Conservation (phyloP, 2,888 invertebrate species). For the Campoplex capitator region DNA sequence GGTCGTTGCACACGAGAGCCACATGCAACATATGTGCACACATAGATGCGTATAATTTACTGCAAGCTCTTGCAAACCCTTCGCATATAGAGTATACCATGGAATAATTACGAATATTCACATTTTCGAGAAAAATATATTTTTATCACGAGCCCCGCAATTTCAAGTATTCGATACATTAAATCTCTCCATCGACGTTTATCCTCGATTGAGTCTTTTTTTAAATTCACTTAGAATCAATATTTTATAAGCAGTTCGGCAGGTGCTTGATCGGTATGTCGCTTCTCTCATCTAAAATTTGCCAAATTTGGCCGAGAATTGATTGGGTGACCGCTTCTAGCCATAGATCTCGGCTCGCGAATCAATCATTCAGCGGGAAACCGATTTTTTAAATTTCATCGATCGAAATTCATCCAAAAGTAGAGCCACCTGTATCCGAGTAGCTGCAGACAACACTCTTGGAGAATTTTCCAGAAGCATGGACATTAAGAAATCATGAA, state of each 20-base stretch:
- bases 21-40: conserved; percentile 38
- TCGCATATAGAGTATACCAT: neutral
- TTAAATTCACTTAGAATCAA: neutral
- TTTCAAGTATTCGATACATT: neutral
- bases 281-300: too few relatives aligned
- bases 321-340: too few relatives aligned
- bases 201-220: neutral
- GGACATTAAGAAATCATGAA: too few relatives aligned
- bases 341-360: too few relatives aligned
- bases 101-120: neutral
- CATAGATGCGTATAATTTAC: neutral
- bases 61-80: conserved; percentile 17
- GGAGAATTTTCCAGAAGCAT: too few relatives aligned
- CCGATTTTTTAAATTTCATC: too few relatives aligned
- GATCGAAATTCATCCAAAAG: too few relatives aligned
- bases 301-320: too few relatives aligned
- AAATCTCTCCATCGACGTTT: neutral
- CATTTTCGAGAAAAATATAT: neutral
- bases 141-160: neutral
- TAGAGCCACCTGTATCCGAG: too few relatives aligned
- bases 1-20: conserved; percentile 48
- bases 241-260: neutral
- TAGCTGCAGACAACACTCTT: too few relatives aligned
- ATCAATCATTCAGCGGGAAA: too few relatives aligned
- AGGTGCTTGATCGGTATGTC: too few relatives aligned